Evolutionary conservation across 2,888 invertebrate species (phyloP).

Genomic region (Rhopalosiphum nymphaeae): DNA sequence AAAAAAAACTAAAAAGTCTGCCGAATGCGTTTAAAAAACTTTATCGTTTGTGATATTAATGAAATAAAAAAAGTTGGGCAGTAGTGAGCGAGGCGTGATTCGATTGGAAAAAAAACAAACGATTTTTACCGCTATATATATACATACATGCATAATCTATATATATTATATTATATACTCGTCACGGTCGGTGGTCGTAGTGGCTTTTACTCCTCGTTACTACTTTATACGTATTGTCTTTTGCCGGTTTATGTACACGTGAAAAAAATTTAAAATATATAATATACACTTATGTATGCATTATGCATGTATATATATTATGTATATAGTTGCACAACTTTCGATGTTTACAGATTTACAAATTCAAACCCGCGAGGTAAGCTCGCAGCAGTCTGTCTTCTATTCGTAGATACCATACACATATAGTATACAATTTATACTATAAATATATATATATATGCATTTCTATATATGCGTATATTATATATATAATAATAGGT

Average conservation of each 20-base stretch:
- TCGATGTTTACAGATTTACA: slow-evolving; percentile 18
- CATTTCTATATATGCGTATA: not conserved
- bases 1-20: slow-evolving; percentile 21
- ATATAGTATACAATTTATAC: not conserved
- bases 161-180: not conserved
- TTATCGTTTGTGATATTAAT: slow-evolving; percentile 40
- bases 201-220: not conserved
- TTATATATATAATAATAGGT: not conserved
- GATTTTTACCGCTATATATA: slow-evolving; percentile 36
- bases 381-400: not conserved
- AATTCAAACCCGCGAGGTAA: not conserved
- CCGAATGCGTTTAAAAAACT: slow-evolving; percentile 44
- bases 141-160: not conserved
- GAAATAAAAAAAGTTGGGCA: slow-evolving; percentile 20
- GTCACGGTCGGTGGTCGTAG: not conserved
- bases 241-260: not conserved
- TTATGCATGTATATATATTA: not conserved
- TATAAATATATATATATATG: not conserved
- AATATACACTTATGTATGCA: not conserved
- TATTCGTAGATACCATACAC: not conserved
- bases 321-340: not conserved
- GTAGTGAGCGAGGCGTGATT: slow-evolving; percentile 1
- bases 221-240: not conserved
- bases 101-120: slow-evolving; percentile 3
- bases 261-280: not conserved